Base-by-base conservation (phyloP, 2,113 vertebrate genomes). In the Caranx melampygus region DNA sequence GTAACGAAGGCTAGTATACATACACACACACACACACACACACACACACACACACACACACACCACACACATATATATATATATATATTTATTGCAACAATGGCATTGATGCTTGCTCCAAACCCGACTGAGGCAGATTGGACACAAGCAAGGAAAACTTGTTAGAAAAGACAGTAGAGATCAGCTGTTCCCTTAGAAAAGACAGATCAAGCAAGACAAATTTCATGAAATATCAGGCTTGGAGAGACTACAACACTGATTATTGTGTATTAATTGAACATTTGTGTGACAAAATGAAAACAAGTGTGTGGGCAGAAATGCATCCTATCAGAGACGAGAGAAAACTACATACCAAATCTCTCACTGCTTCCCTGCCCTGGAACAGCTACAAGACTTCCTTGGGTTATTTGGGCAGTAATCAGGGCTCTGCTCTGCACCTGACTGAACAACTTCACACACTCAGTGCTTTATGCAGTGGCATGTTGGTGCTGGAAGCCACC, bases 1-100 rank as follows among this genome's bases (percentile, higher is more conserved):
- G 65, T 89, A 85, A 90, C 78, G 84, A 82, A 73, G 81, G 78
- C 86, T 65, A 78, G 79, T 77, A 78, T 88, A 88, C 26, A 26
- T 1, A 26, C 26, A 26, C 26, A 26, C 26, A 26, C 26, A 26
- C 26, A 26, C 26, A 26, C 26, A 26, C 26, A 26, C 26, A 26
- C 26, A 26, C 26, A 26, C 26, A 26, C 26, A 26, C 26, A 26
- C 26, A 26, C 26, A 26, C 26, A 26, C 26, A 26, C 26, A 26
- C 26, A 26, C 26, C 26, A 26, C 26, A 26, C 26, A 26, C 26
- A 26, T 26, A 26, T 26, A 26, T 26, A 26, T 26, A 26, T 26
- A 26, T 26, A 26, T 26, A 26, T 26, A 26, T 26, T 86, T 86
- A 85, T 68, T 76, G 88, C 72, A 74, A 85, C 67, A 63, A 75